These are phyloP conservation scores for Calephelis virginiensis DNA, from an alignment of 1,140 invertebrate genomes.

Conservation along the genomic window DNA sequence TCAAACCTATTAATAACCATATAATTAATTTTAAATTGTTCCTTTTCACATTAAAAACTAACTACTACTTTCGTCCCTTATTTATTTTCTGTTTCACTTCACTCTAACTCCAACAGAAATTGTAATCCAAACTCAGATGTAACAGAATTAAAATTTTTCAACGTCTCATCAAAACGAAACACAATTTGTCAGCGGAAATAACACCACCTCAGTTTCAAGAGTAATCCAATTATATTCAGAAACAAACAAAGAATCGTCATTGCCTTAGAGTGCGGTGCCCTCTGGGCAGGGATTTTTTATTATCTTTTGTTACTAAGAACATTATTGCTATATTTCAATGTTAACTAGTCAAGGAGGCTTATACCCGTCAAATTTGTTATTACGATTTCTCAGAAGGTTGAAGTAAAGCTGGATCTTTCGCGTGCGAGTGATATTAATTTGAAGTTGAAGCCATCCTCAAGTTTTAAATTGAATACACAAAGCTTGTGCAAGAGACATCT, in stretches of 20 bases:
- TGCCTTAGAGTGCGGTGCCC: conserved; percentile 1
- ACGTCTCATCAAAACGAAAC: conserved; percentile 40
- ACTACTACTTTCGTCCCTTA: no score
- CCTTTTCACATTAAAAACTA: no score
- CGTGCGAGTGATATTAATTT: conserved; percentile 14
- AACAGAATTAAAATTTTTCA: conserved; percentile 41
- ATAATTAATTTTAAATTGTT: no score
- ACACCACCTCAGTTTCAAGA: conserved; percentile 43
- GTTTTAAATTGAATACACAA: conserved; percentile 7
- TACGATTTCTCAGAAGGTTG: neutral
- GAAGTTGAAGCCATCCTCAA: neutral
- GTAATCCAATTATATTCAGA: conserved; percentile 43
- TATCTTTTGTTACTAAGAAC: neutral
- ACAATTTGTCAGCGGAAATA: conserved; percentile 41
- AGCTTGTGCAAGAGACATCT: neutral
- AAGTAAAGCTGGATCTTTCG: neutral
- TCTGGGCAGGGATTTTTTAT: conserved; percentile 8
- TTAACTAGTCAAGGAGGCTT: neutral
- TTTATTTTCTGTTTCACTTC: conserved; percentile 20
- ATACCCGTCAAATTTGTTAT: neutral
- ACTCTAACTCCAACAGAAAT: conserved; percentile 31
- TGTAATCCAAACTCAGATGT: conserved; percentile 28
- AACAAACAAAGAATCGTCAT: conserved; percentile 33
- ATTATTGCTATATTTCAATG: neutral
- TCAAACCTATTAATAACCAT: no score